Evolutionary conservation across 2,888 invertebrate genomes (phyloP), one percentile per base, ranked within the genome.

Genomic region (Leptopterna dolabrata): DNA sequence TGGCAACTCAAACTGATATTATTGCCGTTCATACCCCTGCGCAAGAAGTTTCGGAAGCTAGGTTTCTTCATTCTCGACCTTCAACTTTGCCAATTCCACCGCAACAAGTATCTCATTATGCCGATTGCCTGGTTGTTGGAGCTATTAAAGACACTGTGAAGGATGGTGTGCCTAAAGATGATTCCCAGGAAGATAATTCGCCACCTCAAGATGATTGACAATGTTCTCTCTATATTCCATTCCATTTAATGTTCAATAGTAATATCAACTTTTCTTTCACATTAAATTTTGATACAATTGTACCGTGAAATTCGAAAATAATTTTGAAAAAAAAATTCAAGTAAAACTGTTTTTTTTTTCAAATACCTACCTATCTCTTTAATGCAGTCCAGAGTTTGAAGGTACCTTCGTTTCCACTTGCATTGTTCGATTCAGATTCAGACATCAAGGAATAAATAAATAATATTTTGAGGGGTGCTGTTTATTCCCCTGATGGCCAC

Each of bases 1-100:
- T 89, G 9, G 89, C 90, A 36, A 96, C 96, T 9, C 96, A 97
- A 92, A 96, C 96, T 0, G 96, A 96, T 92, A 95, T 96, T 90
- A 93, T 95, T 14, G 96, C 96, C 0, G 95, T 96, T 11, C 94
- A 94, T 90, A 96, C 96, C 6, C 96, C 96, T 7, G n/a, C n/a
- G 14, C 95, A 81, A 19, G 89, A 90, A 55, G 89, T 86, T 13
- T 76, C 84, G 0, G 87, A 87, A n/a, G 27, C 36, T 4, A 76
- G 55, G 36, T 76, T 87, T 11, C 87, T 84, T 0, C 88, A 88
- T 47, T 76, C 73, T 43, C 86, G 89, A 4, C 89, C 89, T 9
- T 88, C 88, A 7, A 88, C 88, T 3, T 87, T 89, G 16, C 88
- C 89, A 6, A 81, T 89, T 1, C 87, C 87, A 13, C 76, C 88